phyloP scores from a whole-genome alignment of 2,113 vertebrate genomes.

The Orycteropus afer region DNA sequence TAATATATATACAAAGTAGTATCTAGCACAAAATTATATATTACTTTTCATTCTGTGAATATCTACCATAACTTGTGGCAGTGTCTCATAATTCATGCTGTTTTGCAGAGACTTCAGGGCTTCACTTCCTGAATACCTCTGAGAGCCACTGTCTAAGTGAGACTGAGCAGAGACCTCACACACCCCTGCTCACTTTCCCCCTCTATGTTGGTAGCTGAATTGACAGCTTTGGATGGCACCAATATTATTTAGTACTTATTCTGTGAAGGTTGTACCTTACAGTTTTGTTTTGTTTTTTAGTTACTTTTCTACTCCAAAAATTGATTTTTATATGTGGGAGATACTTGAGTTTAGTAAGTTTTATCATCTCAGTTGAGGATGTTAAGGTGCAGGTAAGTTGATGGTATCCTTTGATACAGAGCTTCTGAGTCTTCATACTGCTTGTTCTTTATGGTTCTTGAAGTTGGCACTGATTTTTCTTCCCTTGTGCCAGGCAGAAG shows the following conservation, averaged over 20 bases:
- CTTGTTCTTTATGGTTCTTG: neutral
- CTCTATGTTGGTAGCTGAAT: neutral
- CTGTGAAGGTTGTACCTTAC: neutral
- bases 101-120: neutral
- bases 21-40: neutral
- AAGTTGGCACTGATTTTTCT: neutral
- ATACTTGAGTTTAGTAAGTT: constrained; percentile 8
- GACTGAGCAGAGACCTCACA: neutral
- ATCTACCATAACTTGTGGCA: neutral
- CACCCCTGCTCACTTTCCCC: neutral
- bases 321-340: neutral
- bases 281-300: neutral
- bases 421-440: neutral
- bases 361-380: neutral
- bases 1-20: neutral
- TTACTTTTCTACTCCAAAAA: constrained; percentile 22
- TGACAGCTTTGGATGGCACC: neutral
- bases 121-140: neutral
- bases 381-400: neutral
- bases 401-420: constrained; percentile 11
- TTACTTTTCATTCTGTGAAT: neutral
- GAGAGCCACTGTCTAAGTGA: neutral
- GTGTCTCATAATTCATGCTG: neutral
- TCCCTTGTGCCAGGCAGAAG: neutral
- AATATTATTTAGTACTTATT: neutral